Base-by-base conservation (phyloP, 2,888 invertebrate species). In the Scaptodrosophila latifasciaeformis region DNA sequence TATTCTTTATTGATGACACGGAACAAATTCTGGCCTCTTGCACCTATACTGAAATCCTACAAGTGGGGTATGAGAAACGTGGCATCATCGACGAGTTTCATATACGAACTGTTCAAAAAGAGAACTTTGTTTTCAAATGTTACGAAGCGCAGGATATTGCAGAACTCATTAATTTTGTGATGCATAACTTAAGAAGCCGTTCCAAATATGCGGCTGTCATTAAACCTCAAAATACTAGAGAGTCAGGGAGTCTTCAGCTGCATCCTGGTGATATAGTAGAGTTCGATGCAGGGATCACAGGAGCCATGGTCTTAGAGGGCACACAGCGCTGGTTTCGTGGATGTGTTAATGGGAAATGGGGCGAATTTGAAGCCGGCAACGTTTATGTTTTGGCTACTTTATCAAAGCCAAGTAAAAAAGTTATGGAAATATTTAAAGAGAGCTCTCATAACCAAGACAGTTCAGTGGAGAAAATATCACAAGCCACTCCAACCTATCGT, bases 111-210 rank as follows among this genome's bases (percentile, higher is more conserved):
- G 91, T 96, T 37, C 91, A 93, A 68, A 92, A 93, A 66, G 96
- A 97, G 84, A 96, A 96, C 85, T 96, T 95, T 85, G 91, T 93
- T 2, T 97, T 98, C 85, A 93, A 94, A 82, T 94, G 95, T 67
- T 92, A 93, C 2, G 95, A 96, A 81, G 93, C 96, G 0, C 92
- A 93, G 72, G 96, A 95, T 86, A 91, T 97, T 79, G 90, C 91
- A 59, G 92, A 93, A 58, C 87, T 97, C 10, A 91, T 97, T 1
- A 92, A 93, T 64, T 93, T 91, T 76, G 90, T 97, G 83, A 89
- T 97, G 13, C 93, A 94, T 77, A 96, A 96, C 2, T 88, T 98
- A 39, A 96, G 94, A 84, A 91, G 93, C 70, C 89, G 95, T 49
- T 96, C 97, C 0, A 89, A 91, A 67, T 97, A 92, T 82, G 95